Evolutionary conservation across 2,797 vertebrate species (phyloP), one percentile per base, ranked within the genome.

Genomic region (Coregonus sp.): DNA sequence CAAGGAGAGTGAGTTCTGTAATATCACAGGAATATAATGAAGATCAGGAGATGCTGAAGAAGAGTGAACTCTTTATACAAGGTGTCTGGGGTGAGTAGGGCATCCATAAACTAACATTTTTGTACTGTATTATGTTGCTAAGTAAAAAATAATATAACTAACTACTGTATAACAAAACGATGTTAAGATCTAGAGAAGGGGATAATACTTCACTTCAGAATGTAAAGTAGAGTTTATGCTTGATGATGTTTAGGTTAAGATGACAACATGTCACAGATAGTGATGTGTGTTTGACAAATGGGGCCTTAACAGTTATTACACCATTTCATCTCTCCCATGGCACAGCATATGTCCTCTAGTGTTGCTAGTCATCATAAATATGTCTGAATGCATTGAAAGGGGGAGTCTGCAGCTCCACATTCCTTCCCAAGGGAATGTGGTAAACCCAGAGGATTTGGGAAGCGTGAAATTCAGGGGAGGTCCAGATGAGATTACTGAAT

Each of bases 401-500:
- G 75, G 80, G 75, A 74, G 74, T 76, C 56, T 51, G 71, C 18
- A 47, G 70, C 15, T 7, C 29, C 68, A 47, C 14, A 20, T 51
- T 72, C 81, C 56, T 87, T 89, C 81, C 80, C 82, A 81, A 66
- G 76, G 78, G 82, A 87, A 82, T 35, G 75, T 75, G 80, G 77
- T 80, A 59, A 82, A 81, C 75, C 79, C 35, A 87, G 79, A 61
- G 15, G 78, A 84, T 90, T 85, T 86, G 78, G 76, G 70, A 81
- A 69, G 74, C 79, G 78, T 85, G 87, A 80, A 92, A 91, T 91
- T 90, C 74, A 56, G 82, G 79, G 86, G 80, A 91, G 72, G 84
- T 82, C 85, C 75, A 78, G 80, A 82, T 80, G 81, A 85, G 85
- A 87, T 92, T 90, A 89, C 35, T 77, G 81, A 89, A 85, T 90